Conservation (phyloP, 2,113 vertebrate species). For the Carlito syrichta region DNA sequence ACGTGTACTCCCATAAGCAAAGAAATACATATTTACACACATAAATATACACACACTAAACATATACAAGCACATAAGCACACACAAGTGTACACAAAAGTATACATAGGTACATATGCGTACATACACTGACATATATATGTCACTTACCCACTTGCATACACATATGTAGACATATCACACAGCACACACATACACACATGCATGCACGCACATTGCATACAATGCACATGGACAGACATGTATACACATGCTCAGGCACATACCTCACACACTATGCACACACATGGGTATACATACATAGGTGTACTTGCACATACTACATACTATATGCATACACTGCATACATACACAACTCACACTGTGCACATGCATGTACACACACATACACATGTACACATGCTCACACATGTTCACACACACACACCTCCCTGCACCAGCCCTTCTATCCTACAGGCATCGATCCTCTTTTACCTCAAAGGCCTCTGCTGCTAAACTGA, state of each 20-base stretch:
- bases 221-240: fast-evolving
- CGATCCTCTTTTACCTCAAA: not conserved
- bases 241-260: not conserved
- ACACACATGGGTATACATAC: not conserved
- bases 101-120: no score
- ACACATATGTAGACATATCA: not conserved
- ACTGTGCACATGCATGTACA: not conserved
- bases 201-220: not conserved
- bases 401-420: not conserved
- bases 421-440: not conserved
- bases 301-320: no score
- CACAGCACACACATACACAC: not conserved
- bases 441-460: not conserved
- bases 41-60: not conserved
- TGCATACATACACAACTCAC: not conserved
- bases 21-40: not conserved
- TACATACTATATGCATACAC: no score
- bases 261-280: not conserved
- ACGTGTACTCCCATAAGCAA: not conserved
- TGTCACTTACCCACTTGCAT: not conserved
- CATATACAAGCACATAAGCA: not conserved
- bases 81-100: not conserved
- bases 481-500: not conserved
- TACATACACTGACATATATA: not conserved
- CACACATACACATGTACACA: not conserved